Base-by-base conservation (phyloP, 2,113 vertebrate genomes). In the Spea multiplicata region DNA sequence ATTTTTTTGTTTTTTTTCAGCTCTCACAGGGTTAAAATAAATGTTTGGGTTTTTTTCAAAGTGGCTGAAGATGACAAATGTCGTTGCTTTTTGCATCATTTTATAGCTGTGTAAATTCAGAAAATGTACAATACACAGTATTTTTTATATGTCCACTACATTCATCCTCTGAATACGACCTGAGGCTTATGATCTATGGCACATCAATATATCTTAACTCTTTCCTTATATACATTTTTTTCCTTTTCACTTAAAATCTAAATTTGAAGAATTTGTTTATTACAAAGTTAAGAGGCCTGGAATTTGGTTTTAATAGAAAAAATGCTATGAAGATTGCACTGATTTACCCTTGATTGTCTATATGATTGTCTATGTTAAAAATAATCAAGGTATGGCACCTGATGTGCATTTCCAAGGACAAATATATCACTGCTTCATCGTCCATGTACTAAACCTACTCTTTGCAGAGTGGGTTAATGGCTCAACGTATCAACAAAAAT, bases 301-400 rank as follows among this genome's bases (percentile, higher is more conserved):
- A 50, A 47, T 14, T 57, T 14, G 73, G 10, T 49, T 52, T 10
- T 50, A 44, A 5, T 49, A 30, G 50, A 57, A 74, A 47, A 46
- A 47, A 6, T 48, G 6, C 59, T 12, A 17, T 83, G 44, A 45
- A 57, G 79, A 89, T 85, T 89, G 82, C 83, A 73, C 83, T 45
- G 68, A 59, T 78, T 80, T 0, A 0, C 80, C 71, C 64, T 81
- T 71, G 44, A 0, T 75, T 75, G 66, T 81, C 77, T 74, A 30
- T 69, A 52, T 80, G 80, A 87, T 84, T 84, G 81, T 86, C 87
- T 82, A 80, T 74, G 78, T 47, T 66, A 73, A 73, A 67, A 52
- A 78, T 55, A 57, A 66, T 57, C 44, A 61, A n/a, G 55, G 55
- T 57, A 53, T 30, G 47, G 45, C 62, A 46, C 70, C 61, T 66